phyloP scores from a whole-genome alignment of 2,888 invertebrate species.

The Plemyria rubiginata region DNA sequence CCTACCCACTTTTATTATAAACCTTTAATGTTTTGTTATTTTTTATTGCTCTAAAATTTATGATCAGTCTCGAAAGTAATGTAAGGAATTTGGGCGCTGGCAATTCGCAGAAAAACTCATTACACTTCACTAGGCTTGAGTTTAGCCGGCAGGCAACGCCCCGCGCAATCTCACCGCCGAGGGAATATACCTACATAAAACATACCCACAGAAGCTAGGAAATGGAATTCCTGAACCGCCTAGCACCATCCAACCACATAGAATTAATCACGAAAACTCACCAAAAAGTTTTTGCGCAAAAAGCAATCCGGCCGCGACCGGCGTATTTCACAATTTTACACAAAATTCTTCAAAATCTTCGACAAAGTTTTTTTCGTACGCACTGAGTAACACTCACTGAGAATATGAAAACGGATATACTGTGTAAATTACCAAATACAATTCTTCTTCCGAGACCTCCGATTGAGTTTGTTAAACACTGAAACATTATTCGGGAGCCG shows the following conservation, averaged over 20 bases:
- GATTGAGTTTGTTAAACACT: constrained; percentile 84
- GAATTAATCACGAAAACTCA: constrained; percentile 59
- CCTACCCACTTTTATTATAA: constrained; percentile 11
- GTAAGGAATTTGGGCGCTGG: constrained; percentile 64
- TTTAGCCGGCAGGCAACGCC: constrained; percentile 56
- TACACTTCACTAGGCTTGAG: constrained; percentile 58
- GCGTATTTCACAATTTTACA: constrained; percentile 83
- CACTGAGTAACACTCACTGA: constrained; percentile 85
- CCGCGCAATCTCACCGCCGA: constrained; percentile 38
- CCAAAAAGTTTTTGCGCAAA: constrained; percentile 81
- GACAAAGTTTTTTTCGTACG: constrained; percentile 85
- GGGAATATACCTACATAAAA: constrained; percentile 36
- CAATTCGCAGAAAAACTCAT: constrained; percentile 70
- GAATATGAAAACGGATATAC: constrained; percentile 82
- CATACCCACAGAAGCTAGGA: constrained; percentile 42
- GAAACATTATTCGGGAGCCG: constrained; percentile 85
- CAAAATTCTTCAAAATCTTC: constrained; percentile 85
- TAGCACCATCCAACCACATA: constrained; percentile 30
- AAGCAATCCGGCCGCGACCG: constrained; percentile 78
- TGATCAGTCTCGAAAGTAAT: constrained; percentile 39
- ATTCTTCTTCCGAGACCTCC: constrained; percentile 84
- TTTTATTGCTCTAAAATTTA: constrained; percentile 18
- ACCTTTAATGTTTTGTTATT: constrained; percentile 1
- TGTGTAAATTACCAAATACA: constrained; percentile 81
- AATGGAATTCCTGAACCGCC: constrained; percentile 27